Evolutionary conservation across 1,140 invertebrate species (phyloP).

Genomic region (Coptotermes formosanus): DNA sequence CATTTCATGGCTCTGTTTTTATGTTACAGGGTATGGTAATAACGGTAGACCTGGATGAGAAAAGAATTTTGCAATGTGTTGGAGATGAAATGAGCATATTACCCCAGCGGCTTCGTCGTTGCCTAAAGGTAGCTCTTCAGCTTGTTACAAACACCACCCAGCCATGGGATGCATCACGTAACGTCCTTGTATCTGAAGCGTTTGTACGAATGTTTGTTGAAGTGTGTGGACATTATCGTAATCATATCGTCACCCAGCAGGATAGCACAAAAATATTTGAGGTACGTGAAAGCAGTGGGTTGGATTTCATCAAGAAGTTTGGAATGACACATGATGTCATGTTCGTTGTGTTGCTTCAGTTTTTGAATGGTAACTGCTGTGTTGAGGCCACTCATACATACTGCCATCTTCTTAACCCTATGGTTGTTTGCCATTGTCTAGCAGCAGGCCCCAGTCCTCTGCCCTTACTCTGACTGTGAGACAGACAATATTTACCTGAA

Average conservation of each 20-base stretch:
- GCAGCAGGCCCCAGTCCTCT: no score
- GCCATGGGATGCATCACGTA: constrained; percentile 44
- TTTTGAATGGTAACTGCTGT: constrained; percentile 29
- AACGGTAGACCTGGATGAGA: constrained; percentile 63
- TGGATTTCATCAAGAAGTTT: constrained; percentile 20
- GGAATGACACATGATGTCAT: constrained; percentile 25
- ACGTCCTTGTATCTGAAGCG: constrained; percentile 64
- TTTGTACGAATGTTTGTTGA: constrained; percentile 67
- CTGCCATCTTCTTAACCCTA: constrained; percentile 14
- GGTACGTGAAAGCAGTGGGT: constrained; percentile 45
- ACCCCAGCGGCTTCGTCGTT: constrained; percentile 58
- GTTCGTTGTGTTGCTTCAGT: constrained; percentile 28
- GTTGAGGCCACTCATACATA: constrained; percentile 14
- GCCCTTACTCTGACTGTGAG: no score
- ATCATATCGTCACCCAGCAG: constrained; percentile 51
- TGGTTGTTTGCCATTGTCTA: neutral
- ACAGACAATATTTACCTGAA: no score
- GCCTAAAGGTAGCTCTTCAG: constrained; percentile 60
- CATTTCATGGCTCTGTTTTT: neutral
- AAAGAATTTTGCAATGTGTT: constrained; percentile 52
- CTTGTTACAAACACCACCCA: constrained; percentile 53
- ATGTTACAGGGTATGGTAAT: constrained; percentile 53
- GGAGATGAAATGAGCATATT: constrained; percentile 66
- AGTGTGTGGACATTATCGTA: constrained; percentile 59
- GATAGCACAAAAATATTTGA: constrained; percentile 55